Evolutionary conservation across 2,113 vertebrate species (phyloP).

Genomic region (Lagenorhynchus albirostris): DNA sequence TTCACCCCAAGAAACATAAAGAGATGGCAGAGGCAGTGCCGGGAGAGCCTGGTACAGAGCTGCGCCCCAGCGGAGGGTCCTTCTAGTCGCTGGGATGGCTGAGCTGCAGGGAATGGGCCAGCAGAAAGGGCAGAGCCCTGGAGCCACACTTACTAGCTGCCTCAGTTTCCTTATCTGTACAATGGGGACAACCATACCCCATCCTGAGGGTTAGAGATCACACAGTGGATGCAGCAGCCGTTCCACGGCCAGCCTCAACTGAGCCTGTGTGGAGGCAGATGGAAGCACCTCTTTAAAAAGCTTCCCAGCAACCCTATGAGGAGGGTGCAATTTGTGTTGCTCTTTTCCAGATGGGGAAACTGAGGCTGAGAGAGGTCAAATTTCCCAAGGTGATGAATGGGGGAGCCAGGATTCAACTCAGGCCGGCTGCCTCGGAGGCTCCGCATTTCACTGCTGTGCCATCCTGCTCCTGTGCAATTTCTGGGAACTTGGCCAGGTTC

Average conservation of each 20-base stretch:
- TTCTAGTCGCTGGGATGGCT: background rate
- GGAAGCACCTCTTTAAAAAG: background rate
- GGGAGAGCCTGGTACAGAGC: background rate
- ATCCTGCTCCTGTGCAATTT: background rate
- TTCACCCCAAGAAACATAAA: background rate
- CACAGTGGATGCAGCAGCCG: rapidly evolving
- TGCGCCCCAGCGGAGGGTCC: background rate
- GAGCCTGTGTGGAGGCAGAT: background rate
- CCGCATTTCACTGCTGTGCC: background rate
- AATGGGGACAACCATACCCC: background rate
- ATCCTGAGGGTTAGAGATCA: background rate
- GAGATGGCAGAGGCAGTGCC: background rate
- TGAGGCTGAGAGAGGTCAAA: background rate
- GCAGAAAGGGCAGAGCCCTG: background rate
- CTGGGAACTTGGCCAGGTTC: background rate
- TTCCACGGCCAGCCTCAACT: rapidly evolving
- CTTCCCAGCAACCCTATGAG: background rate
- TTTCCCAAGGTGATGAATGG: background rate
- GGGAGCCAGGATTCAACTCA: background rate
- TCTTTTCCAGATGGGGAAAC: background rate
- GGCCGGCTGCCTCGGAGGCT: background rate
- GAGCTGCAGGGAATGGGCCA: background rate
- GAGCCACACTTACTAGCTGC: background rate
- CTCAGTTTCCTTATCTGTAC: constrained; percentile 11
- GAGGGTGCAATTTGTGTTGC: background rate